A percentile compares a stretch with the other conserved stretches of the same genome.
Evolutionary conservation across 2,797 vertebrate genomes (phyloP).

Genomic region (Scomberomorus guttatus): DNA sequence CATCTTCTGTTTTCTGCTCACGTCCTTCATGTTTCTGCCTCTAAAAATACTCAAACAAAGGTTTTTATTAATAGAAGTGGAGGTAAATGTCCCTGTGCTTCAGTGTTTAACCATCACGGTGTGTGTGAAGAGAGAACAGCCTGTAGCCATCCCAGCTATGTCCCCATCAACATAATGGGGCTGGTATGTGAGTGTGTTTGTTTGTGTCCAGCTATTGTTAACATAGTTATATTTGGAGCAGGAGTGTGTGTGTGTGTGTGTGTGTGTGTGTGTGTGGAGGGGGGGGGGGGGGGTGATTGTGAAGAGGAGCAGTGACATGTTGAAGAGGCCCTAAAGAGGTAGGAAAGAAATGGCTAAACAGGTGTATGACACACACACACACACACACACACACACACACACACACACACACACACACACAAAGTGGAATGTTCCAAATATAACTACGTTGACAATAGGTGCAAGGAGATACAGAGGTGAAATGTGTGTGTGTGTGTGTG

Average conservation of each 20-base stretch:
- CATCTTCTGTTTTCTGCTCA: no score
- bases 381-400: conserved; percentile 22
- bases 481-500: conserved; percentile 6
- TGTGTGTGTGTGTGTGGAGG: conserved; percentile 9
- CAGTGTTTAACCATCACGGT: not conserved
- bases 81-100: no score
- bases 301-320: conserved; percentile 48
- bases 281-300: not conserved
- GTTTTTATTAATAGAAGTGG: no score
- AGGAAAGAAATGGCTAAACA: conserved; percentile 49
- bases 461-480: conserved; percentile 50
- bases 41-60: not conserved
- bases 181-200: conserved; percentile 15
- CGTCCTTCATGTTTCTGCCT: not conserved
- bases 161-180: conserved; percentile 34
- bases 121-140: not conserved
- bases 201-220: conserved; percentile 47
- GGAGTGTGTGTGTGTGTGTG: conserved; percentile 14
- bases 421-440: conserved; percentile 46
- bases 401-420: conserved; percentile 20
- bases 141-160: conserved; percentile 2
- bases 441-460: conserved; percentile 58
- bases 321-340: conserved; percentile 55
- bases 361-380: conserved; percentile 47
- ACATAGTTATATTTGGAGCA: conserved; percentile 57